Percentiles rank a stretch among this genome's conserved stretches.
phyloP scores from a whole-genome alignment of 2,113 vertebrate species.

The Hemibagrus wyckioides region DNA sequence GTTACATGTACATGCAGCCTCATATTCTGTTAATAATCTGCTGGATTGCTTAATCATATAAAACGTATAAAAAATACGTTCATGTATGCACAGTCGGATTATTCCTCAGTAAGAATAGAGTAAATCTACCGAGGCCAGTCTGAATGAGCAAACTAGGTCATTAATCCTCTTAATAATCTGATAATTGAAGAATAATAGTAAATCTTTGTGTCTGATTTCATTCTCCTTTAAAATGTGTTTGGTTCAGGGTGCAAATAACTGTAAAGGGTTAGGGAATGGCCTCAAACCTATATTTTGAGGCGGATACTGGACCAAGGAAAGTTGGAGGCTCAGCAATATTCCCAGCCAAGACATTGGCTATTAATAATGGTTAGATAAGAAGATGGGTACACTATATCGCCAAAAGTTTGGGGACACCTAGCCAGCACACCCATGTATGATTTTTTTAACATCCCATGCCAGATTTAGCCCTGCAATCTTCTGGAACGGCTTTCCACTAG shows the following conservation, averaged over 20 bases:
- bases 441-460: background rate
- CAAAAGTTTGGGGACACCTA: background rate
- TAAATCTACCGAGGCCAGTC: background rate
- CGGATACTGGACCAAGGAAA: background rate
- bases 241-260: background rate
- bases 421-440: background rate
- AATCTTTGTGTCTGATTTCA: background rate
- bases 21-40: background rate
- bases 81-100: background rate
- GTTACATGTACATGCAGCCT: background rate
- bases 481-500: background rate
- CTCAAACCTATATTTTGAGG: background rate
- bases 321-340: background rate
- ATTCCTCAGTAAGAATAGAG: background rate
- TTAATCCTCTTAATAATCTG: background rate
- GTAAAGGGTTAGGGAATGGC: background rate
- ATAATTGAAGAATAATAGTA: background rate
- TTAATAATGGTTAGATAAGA: background rate
- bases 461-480: background rate
- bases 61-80: background rate
- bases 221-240: background rate
- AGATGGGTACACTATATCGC: background rate
- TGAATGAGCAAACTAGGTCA: background rate
- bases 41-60: background rate
- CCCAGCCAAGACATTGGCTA: background rate